Evolutionary conservation across 1,140 invertebrate genomes (phyloP), one percentile per base, ranked within the genome.

Genomic region (Streblospio benedicti): DNA sequence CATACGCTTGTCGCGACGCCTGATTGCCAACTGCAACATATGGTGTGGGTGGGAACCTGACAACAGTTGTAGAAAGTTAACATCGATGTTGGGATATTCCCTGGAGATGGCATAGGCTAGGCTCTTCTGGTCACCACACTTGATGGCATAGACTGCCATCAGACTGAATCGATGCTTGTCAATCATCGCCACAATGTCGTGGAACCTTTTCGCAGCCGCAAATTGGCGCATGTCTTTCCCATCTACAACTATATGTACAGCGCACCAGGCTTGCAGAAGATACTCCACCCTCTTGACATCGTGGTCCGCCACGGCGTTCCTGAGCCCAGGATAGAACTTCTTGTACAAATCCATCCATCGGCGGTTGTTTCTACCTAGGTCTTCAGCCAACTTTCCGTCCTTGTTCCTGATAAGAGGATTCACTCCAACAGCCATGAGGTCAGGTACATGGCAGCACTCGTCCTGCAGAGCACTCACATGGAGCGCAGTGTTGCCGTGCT

Each of bases 401-500:
- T 67, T 67, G 45, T 70, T 69, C 52, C 57, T 67, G 23, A 73
- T 65, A 27, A 49, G 59, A 0, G 70, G 69, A 54, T 74, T 67
- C 18, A 69, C 63, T 0, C 71, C 71, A 62, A 64, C 69, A 4
- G 65, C 62, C 67, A 74, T 66, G 0, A 74, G 49, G 57, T 73
- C 71, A 14, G 59, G 59, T 3, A 74, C 68, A 63, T 74, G 70
- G 18, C 68, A 63, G 44, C 67, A 64, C 41, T 74, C 69, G 33
- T 64, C 64, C 41, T 70, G 67, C 25, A 73, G 55, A 6, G 71
- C 71, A 18, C 70, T 71, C 20, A 73, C 70, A 62, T 74, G 72
- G 2, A 74, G 62, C 0, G 72, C 69, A 32, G 72, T 73, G 60
- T 73, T 71, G 1, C 72, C 72, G 66, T 69, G 65, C 72, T 66